Conservation (phyloP, 2,797 vertebrate species). For the Cygnus olor region DNA sequence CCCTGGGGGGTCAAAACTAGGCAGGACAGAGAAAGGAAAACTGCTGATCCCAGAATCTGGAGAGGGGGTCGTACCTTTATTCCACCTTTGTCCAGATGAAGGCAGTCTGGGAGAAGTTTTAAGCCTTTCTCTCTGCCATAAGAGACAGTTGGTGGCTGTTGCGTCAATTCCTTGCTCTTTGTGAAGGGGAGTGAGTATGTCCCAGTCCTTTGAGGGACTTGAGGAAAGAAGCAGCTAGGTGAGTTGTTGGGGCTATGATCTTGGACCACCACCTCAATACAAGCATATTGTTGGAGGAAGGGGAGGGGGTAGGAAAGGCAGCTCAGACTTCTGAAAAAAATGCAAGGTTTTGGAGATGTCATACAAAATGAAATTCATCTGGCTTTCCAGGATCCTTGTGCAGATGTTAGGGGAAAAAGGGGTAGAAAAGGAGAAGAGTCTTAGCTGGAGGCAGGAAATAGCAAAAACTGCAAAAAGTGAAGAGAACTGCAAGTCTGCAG, state of each 20-base stretch:
- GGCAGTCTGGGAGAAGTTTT: not conserved
- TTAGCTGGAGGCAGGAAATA: not conserved
- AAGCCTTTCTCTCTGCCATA: not conserved
- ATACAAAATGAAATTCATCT: not conserved
- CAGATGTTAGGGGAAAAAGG: not conserved
- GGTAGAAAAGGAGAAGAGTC: not conserved
- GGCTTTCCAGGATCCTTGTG: not conserved
- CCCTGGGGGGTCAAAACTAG: not conserved
- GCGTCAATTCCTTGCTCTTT: not conserved
- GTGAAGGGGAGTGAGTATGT: accelerated
- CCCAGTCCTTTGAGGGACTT: not conserved
- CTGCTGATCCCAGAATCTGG: not conserved
- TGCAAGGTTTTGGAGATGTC: not conserved
- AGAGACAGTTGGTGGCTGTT: not conserved
- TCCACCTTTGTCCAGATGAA: not conserved
- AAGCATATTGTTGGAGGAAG: not conserved
- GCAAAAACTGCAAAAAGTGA: not conserved
- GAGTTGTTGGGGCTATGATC: not conserved
- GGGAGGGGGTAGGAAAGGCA: not conserved
- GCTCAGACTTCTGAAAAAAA: not conserved
- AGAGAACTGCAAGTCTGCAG: not conserved
- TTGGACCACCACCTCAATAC: not conserved
- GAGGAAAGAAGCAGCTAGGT: not conserved
- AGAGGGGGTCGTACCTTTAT: not conserved
- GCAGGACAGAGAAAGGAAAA: not conserved